Base-by-base conservation (phyloP, 2,888 invertebrate species). In the Lapara coniferarum region DNA sequence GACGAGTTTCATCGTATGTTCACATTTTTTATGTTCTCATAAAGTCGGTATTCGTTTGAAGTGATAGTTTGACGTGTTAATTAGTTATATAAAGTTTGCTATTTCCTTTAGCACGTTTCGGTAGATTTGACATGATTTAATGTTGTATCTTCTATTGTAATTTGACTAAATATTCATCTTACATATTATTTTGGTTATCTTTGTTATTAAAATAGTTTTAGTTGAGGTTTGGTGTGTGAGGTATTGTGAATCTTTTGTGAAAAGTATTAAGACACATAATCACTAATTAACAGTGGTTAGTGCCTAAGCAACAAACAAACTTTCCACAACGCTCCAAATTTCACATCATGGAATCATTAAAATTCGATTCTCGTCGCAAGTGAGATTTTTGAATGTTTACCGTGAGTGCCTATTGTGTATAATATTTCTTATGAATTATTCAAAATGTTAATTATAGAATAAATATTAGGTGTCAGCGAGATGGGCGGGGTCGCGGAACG, bases 301-400 rank as follows among this genome's bases (percentile, higher is more conserved):
- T 37, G 4, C 37, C 6, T 5, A 37, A 6, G 37, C 37, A 37
- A 37, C 6, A n/a, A 25, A 37, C 37, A 37, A 37, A 37, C 37
- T 37, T 37, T 37, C 37, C 37, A 7, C 8, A 37, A 25, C 25
- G 37, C 37, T 37, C 37, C 37, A 30, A 14, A 68, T 53, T 66
- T 78, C 74, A 73, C 81, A 81, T 81, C 77, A 74, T 76, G 73
- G 77, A 77, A 82, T 81, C 80, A 81, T 82, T 81, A 83, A 76
- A 71, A 66, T 56, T 51, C 53, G 68, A 16, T 69, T 53, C 53
- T 59, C 68, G n/a, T 16, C 58, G 13, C 12, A 25, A 68, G 68
- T 69, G 68, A 53, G 63, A 63, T 69, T 69, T 69, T 69, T 63
- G 44, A 52, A 52, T 71, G 71, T 72, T 81, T 78, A 77, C 70